A percentile compares a stretch with the other conserved stretches of the same genome.
Evolutionary conservation across 2,113 vertebrate species (phyloP).

Genomic region (Ploceus nigricollis): DNA sequence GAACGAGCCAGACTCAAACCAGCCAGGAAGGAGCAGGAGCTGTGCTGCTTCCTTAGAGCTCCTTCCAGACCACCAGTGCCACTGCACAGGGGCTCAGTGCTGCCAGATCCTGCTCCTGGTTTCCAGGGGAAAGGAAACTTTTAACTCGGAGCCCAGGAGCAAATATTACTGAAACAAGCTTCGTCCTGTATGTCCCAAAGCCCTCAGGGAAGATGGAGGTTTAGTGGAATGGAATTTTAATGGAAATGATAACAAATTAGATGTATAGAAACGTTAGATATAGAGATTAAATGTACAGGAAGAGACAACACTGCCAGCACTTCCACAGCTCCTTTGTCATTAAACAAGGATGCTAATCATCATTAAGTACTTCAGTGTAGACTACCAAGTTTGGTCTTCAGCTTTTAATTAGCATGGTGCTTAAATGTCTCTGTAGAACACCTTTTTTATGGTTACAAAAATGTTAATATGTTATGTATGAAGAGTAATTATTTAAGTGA

Average conservation of each 20-base stretch:
- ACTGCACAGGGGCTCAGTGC: neutral
- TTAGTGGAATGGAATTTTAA: neutral
- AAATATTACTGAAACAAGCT: neutral
- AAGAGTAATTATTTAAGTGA: neutral
- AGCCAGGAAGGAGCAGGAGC: neutral
- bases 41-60: accelerated
- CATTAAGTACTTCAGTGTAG: neutral
- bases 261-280: neutral
- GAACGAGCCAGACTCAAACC: neutral
- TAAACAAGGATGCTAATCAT: neutral
- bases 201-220: neutral
- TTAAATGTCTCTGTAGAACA: neutral
- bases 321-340: neutral
- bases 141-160: neutral
- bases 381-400: neutral
- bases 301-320: neutral
- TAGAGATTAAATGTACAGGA: neutral
- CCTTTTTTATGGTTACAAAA: neutral
- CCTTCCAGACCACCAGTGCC: accelerated
- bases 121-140: neutral
- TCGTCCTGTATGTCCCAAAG: neutral
- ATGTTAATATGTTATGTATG: neutral
- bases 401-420: neutral
- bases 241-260: neutral
- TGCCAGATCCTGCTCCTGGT: neutral